A percentile compares a stretch with the other conserved stretches of the same genome.
These are phyloP conservation scores for Coluber constrictor DNA, from an alignment of 2,797 vertebrate species.

Conservation along the genomic window DNA sequence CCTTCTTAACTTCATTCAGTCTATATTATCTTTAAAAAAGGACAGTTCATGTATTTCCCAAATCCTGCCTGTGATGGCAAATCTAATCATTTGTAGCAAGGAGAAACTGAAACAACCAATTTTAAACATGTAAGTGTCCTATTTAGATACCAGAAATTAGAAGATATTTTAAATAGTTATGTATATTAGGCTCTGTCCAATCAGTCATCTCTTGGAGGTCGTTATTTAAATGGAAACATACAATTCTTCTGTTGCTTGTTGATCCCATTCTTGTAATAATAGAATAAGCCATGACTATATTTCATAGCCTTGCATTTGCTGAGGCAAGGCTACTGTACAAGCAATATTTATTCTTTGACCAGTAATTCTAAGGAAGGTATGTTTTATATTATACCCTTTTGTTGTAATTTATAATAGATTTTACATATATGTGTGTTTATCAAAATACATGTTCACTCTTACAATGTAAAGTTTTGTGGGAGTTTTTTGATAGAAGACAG, in stretches of 20 bases:
- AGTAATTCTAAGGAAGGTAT: slow-evolving; percentile 50
- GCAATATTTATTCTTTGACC: slow-evolving; percentile 68
- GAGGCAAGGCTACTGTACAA: slow-evolving; percentile 66
- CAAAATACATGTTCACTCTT: slow-evolving; percentile 58
- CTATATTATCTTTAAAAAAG: slow-evolving; percentile 12
- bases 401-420: slow-evolving; percentile 65
- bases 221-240: neutral
- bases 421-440: slow-evolving; percentile 58
- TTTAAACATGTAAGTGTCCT: neutral
- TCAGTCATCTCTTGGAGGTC: neutral
- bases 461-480: slow-evolving; percentile 50
- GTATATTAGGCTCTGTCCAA: neutral
- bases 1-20: slow-evolving; percentile 18
- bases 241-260: neutral
- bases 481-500: slow-evolving; percentile 57
- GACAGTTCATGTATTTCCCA: neutral
- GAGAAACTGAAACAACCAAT: neutral
- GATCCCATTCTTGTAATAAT: slow-evolving; percentile 1
- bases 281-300: slow-evolving; percentile 62
- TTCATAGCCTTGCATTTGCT: slow-evolving; percentile 63
- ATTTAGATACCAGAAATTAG: neutral
- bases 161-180: slow-evolving; percentile 4
- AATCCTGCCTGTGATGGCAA: neutral
- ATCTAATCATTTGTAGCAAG: neutral
- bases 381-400: slow-evolving; percentile 68